Base-by-base conservation (phyloP, 2,888 invertebrate species). In the Spilosoma lubricipeda region DNA sequence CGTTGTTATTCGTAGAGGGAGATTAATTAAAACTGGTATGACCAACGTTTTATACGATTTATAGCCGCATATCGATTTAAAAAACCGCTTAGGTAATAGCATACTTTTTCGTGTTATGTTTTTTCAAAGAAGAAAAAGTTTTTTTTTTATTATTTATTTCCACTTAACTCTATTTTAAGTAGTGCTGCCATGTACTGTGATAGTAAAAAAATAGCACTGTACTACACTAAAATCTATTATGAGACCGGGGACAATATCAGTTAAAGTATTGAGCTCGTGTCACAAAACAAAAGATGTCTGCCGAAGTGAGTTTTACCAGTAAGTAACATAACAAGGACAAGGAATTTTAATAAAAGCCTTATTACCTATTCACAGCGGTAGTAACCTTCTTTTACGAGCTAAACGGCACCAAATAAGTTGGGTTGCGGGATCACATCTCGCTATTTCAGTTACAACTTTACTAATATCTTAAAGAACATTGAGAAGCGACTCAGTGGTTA, bases 331-430 rank as follows among this genome's bases (percentile, higher is more conserved):
- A 94, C 93, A 94, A 93, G 93, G 93, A 88, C 92, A 91, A 92
- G 93, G 93, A 94, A 94, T 94, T 94, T 95, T 95, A 94, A 94
- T 95, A 94, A 93, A 94, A 94, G 91, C 92, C 93, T 93, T 94
- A 94, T 94, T 94, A 94, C 92, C 93, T 94, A 95, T 94, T 95
- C 94, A 93, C 89, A 90, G 90, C 90, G 91, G 90, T 91, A 92
- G 92, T 94, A 91, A 92, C 91, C 91, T 90, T 90, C 93, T 93
- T 94, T 94, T 93, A 94, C 92, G 93, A 93, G 91, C 88, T 86
- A 88, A 90, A 91, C 86, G 90, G 89, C 86, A 87, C 89, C 87
- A 89, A 82, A 85, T 84, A 92, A 93, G 88, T 91, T 92, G 76
- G 86, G 89, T 90, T 88, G 88, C 85, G 86, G 87, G 85, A 89